Evolutionary conservation across 2,113 vertebrate species (phyloP), one percentile per base, ranked within the genome.

Genomic region (Neoarius graeffei): DNA sequence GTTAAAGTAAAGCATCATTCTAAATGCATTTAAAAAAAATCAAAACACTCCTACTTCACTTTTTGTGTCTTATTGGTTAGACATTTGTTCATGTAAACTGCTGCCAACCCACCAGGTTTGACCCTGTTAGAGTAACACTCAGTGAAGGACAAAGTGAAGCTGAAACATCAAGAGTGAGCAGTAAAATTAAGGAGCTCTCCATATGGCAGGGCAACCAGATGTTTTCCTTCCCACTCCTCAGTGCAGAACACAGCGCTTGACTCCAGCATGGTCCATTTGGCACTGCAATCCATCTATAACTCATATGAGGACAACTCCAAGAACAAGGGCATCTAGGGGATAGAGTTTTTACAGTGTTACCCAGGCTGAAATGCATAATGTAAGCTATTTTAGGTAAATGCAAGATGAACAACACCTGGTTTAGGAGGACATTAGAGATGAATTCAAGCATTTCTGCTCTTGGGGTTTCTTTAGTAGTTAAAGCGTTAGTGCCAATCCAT

Each of bases 221-320:
- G 94, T 95, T 93, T 91, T 94, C 92, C 89, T 91, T 93, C 92
- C 91, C 87, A 94, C 92, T 92, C 92, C 93, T 93, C 30, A 19
- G 91, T 93, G 93, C 91, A 91, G 89, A 87, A 87, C 89, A 87
- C 88, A 93, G 89, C 90, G 91, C 93, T 89, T 27, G 91, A 93
- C 94, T 94, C 93, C 93, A 94, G 94, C 94, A 95, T 59, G 94
- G 95, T 94, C 94, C 95, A 95, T 95, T 95, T 95, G 95, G 94
- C 95, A 94, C 93, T 90, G 92, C 91, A 92, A 94, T 93, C 94
- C 91, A 93, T 92, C 94, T 94, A 95, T 96, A 94, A 95, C 94
- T 96, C 95, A 96, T 93, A 66, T 91, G 90, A 94, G 93, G 92
- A 89, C 92, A 89, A 94, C 94, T 94, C 92, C 91, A 93, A 94